Conservation (phyloP, 1,140 invertebrate species). For the Leptopilina clavipes region DNA sequence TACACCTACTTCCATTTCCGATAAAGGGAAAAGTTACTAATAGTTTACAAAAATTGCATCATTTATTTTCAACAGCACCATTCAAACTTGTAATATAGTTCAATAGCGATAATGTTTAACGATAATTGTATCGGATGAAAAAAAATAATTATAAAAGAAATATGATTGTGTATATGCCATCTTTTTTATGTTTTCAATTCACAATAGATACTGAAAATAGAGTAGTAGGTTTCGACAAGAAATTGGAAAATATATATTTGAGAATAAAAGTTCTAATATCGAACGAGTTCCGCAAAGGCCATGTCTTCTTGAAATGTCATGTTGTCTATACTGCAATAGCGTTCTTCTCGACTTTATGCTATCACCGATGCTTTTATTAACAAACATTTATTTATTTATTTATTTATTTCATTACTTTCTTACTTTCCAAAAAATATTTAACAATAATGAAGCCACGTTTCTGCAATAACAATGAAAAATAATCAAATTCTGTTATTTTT, state of each 20-base stretch:
- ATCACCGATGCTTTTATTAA: too few relatives aligned
- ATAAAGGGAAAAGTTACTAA: constrained; percentile 19
- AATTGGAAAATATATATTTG: constrained; percentile 10
- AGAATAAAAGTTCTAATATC: background rate
- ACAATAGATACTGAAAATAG: constrained; percentile 11
- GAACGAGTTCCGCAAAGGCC: background rate
- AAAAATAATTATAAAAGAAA: too few relatives aligned
- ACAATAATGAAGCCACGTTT: too few relatives aligned
- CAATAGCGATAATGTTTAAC: background rate
- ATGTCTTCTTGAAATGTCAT: constrained; percentile 27
- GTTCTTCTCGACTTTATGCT: background rate
- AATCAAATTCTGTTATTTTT: too few relatives aligned
- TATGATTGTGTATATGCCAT: too few relatives aligned
- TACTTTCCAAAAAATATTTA: too few relatives aligned
- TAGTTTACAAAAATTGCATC: constrained; percentile 20
- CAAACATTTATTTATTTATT: too few relatives aligned
- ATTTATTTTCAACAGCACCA: background rate
- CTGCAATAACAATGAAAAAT: too few relatives aligned
- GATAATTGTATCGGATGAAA: too few relatives aligned
- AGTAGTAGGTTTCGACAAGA: background rate
- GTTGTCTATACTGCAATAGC: background rate
- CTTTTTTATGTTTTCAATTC: background rate
- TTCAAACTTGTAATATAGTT: background rate
- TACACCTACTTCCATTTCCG: constrained; percentile 7
- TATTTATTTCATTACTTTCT: too few relatives aligned